Evolutionary conservation across 2,797 vertebrate species (phyloP).

Genomic region (Pteropus rufus): DNA sequence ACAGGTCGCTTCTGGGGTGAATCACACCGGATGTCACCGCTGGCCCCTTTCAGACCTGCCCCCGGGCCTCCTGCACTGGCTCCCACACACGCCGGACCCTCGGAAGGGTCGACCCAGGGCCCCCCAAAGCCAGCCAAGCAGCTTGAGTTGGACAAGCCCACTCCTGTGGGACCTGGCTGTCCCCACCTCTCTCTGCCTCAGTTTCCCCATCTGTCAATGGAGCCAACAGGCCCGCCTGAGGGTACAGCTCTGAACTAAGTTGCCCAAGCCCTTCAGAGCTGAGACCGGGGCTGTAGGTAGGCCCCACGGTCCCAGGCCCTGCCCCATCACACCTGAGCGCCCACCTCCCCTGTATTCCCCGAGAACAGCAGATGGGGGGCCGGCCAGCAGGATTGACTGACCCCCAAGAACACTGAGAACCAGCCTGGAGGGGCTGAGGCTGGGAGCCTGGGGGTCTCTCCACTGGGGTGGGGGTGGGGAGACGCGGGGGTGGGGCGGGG

Average conservation of each 20-base stretch:
- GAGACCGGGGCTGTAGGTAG: not conserved
- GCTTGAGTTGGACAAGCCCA: not conserved
- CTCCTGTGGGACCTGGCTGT: not conserved
- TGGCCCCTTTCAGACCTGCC: not conserved
- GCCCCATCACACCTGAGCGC: not conserved
- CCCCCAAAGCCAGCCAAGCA: not conserved
- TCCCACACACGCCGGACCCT: not conserved
- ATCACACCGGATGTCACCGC: fast-evolving
- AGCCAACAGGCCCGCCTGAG: not conserved
- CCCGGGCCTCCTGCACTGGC: fast-evolving
- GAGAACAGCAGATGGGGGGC: not conserved
- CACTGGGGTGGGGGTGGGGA: not conserved
- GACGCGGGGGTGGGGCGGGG: fast-evolving
- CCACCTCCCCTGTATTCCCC: not conserved
- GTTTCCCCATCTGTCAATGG: not conserved
- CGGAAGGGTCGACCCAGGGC: not conserved
- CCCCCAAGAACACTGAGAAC: not conserved
- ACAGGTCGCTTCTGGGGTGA: not conserved
- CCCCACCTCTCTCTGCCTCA: not conserved
- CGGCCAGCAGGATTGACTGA: fast-evolving
- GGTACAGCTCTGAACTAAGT: not conserved
- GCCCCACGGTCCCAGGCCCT: not conserved
- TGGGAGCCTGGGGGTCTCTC: not conserved
- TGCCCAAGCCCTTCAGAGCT: not conserved
- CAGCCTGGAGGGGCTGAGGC: not conserved